phyloP scores from a whole-genome alignment of 2,797 vertebrate genomes.

The Rhincodon typus region DNA sequence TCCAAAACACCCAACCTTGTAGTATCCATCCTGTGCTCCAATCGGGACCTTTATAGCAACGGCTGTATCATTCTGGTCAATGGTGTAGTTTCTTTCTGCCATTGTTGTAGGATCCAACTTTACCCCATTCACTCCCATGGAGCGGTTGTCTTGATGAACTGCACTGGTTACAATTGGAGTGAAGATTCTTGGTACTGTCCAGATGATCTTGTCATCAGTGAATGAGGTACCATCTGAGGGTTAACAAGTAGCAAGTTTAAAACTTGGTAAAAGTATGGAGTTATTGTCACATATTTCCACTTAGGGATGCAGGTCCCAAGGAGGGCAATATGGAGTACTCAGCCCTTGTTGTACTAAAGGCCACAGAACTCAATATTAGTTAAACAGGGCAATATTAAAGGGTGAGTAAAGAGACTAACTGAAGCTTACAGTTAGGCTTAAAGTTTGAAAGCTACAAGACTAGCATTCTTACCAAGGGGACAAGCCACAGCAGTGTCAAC shows the following conservation, averaged over 20 bases:
- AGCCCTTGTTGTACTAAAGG: too few relatives aligned
- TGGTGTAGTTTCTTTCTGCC: conserved; percentile 52
- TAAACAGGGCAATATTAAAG: too few relatives aligned
- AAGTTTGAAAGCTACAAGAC: neutral
- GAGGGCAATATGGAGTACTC: too few relatives aligned
- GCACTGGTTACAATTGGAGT: conserved; percentile 49
- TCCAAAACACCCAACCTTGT: conserved; percentile 60
- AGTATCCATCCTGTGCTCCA: conserved; percentile 70
- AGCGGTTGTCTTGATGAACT: conserved; percentile 52
- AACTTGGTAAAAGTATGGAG: neutral
- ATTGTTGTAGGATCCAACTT: conserved; percentile 59
- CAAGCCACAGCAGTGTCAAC: conserved; percentile 61
- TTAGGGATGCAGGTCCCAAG: too few relatives aligned
- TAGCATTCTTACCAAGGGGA: conserved; percentile 54
- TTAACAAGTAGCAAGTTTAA: neutral
- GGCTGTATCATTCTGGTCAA: conserved; percentile 51
- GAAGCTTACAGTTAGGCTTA: too few relatives aligned
- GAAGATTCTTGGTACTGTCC: conserved; percentile 66
- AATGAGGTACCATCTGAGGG: conserved; percentile 64
- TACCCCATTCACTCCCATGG: conserved; percentile 67
- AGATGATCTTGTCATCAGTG: conserved; percentile 56
- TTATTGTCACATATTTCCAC: too few relatives aligned
- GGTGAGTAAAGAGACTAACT: too few relatives aligned
- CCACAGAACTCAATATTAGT: too few relatives aligned
- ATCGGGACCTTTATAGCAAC: conserved; percentile 65